These are phyloP conservation scores for Actenoides hombroni DNA, from an alignment of 2,113 vertebrate species.

Conservation along the genomic window DNA sequence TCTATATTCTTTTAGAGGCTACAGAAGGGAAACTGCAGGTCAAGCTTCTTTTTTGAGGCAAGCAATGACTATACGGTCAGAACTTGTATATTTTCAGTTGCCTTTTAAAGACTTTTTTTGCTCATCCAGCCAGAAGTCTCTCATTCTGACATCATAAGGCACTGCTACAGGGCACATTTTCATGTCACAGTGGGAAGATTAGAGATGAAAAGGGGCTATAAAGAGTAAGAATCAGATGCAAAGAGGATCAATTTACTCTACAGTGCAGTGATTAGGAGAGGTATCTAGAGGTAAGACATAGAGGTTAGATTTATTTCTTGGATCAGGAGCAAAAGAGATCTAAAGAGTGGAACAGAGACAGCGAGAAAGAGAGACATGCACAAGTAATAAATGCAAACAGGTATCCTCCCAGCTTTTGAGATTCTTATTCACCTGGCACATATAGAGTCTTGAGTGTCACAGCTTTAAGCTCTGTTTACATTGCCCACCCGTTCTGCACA, in stretches of 20 bases:
- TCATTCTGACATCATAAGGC: slow-evolving; percentile 25
- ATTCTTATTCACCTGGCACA: background rate
- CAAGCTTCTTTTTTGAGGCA: background rate
- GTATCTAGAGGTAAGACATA: background rate
- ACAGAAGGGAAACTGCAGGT: background rate
- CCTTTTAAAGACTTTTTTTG: background rate
- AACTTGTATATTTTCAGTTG: background rate
- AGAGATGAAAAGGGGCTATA: background rate
- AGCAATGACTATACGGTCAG: background rate
- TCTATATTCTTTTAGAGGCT: background rate
- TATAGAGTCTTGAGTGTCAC: background rate
- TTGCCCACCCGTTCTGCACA: background rate
- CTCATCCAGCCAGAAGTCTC: slow-evolving; percentile 8
- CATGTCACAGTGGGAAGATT: slow-evolving; percentile 16
- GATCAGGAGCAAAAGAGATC: background rate
- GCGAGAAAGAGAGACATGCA: background rate
- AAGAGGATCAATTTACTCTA: background rate
- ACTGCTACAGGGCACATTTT: slow-evolving; percentile 1
- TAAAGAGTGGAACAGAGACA: background rate
- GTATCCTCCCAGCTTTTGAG: background rate
- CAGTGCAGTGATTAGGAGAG: background rate
- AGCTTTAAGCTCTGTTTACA: background rate
- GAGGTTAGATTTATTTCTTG: background rate
- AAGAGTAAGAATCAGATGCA: background rate
- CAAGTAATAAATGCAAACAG: background rate